These are phyloP conservation scores for Sebastes flavidus DNA, from an alignment of 2,797 vertebrate species.

Conservation along the genomic window DNA sequence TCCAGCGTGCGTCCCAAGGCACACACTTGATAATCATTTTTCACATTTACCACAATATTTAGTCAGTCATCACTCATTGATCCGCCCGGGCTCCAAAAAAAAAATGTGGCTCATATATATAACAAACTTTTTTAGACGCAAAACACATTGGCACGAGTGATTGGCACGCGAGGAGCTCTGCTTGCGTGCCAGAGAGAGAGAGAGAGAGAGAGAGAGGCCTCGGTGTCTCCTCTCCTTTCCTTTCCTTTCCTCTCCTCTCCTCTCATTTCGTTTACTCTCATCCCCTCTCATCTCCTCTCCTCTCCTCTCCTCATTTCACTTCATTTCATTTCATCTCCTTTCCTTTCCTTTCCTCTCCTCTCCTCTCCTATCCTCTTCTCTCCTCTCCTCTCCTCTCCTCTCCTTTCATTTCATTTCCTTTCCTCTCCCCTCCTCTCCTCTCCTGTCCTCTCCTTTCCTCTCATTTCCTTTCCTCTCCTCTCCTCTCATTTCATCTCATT, in stretches of 20 bases:
- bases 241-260: conserved; percentile 50
- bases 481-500: accelerated
- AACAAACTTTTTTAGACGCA: not conserved
- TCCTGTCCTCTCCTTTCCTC: conserved; percentile 48
- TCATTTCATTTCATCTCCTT: accelerated
- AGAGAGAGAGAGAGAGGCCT: conserved; percentile 7
- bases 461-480: not conserved
- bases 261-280: conserved; percentile 31
- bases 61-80: conserved; percentile 29
- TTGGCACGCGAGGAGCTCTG: conserved; percentile 1
- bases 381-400: conserved; percentile 34
- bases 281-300: conserved; percentile 20
- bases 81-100: not conserved
- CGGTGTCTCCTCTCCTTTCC: conserved; percentile 51
- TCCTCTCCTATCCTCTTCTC: conserved; percentile 44
- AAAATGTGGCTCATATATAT: not conserved
- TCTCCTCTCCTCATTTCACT: too few species aligned
- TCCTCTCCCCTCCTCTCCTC: accelerated
- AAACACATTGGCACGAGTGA: not conserved
- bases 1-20: not conserved
- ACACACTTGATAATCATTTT: conserved; percentile 17
- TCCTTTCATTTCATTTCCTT: too few species aligned
- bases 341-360: accelerated
- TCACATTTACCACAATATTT: conserved; percentile 15
- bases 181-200: not conserved